Evolutionary conservation across 2,797 vertebrate species (phyloP).

Genomic region (Hippoglossus hippoglossus): DNA sequence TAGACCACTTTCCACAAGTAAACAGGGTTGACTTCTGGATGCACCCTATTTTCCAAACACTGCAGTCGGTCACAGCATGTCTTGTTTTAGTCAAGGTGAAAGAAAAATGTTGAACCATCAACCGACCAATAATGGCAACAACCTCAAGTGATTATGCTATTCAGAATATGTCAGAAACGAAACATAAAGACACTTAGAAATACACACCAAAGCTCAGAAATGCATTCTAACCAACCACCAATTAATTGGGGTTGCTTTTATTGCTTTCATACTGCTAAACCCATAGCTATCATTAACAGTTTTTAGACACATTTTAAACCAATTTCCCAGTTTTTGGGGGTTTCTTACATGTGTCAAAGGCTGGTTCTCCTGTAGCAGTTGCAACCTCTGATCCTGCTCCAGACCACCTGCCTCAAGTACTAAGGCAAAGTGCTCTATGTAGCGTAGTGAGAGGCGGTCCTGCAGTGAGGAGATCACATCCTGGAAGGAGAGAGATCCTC

Average conservation of each 20-base stretch:
- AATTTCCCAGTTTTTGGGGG: not conserved
- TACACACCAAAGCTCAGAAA: not conserved
- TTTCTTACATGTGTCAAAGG: constrained; percentile 94
- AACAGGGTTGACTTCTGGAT: not conserved
- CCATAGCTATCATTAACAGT: not conserved
- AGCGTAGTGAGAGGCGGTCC: constrained; percentile 96
- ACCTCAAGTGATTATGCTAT: too few species aligned
- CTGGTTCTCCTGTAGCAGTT: constrained; percentile 97
- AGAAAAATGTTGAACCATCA: too few species aligned
- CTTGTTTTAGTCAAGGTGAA: too few species aligned
- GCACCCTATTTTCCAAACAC: too few species aligned
- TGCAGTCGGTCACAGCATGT: too few species aligned
- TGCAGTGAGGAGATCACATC: constrained; percentile 98
- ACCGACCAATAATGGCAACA: too few species aligned
- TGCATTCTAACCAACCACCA: not conserved
- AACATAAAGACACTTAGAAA: not conserved
- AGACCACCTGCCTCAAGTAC: constrained; percentile 94
- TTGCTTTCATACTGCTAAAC: not conserved
- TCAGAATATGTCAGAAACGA: too few species aligned
- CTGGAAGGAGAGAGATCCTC: constrained; percentile 76
- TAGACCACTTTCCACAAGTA: not conserved
- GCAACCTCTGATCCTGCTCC: constrained; percentile 92
- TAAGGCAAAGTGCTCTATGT: constrained; percentile 98
- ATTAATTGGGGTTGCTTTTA: not conserved
- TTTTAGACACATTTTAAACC: not conserved